Conservation (phyloP, 2,113 vertebrate species). For the Grantiella picta region DNA sequence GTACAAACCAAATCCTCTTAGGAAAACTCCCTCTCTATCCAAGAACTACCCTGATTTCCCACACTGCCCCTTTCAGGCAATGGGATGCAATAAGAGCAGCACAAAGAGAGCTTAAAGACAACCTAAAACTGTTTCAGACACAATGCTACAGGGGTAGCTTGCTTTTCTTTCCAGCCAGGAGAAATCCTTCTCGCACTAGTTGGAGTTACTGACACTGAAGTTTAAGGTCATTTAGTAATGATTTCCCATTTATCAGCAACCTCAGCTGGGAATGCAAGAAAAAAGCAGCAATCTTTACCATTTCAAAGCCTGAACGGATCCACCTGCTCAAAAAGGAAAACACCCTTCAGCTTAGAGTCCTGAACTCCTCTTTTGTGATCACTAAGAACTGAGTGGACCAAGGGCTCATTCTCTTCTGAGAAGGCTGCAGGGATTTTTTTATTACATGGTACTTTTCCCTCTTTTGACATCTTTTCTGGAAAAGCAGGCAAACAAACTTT, state of each 20-base stretch:
- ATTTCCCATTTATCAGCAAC: background rate
- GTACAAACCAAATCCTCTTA: constrained; percentile 26
- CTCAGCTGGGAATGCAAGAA: background rate
- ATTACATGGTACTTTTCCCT: background rate
- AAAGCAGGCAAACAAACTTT: background rate
- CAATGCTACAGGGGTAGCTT: background rate
- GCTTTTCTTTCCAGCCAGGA: background rate
- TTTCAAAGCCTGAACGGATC: background rate
- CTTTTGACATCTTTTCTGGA: background rate
- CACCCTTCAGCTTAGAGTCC: background rate
- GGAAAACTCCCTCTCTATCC: background rate
- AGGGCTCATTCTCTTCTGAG: background rate
- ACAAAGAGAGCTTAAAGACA: background rate
- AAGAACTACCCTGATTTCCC: background rate
- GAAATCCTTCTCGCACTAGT: background rate
- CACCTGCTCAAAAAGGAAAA: background rate
- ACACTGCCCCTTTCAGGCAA: background rate
- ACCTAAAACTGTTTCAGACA: background rate
- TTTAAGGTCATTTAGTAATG: background rate
- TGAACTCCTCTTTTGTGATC: background rate
- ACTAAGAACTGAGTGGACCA: background rate
- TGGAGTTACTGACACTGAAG: background rate
- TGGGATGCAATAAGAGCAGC: background rate
- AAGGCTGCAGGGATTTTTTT: background rate
- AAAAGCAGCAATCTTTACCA: background rate